Conservation (phyloP, 1,140 invertebrate genomes). For the Ooceraea biroi region DNA sequence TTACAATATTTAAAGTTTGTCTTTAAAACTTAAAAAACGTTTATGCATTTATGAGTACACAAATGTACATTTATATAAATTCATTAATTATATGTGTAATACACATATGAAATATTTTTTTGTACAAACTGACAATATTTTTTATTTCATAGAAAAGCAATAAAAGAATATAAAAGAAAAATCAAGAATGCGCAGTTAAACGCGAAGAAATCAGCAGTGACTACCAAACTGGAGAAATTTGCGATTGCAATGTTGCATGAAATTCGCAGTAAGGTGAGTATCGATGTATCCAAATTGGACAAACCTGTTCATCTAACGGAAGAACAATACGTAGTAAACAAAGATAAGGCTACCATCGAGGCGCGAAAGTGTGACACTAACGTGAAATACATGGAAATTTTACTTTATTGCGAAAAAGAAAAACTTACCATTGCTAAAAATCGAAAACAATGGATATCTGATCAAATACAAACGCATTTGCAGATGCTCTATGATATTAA, state of each 20-base stretch:
- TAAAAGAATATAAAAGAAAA: constrained; percentile 7
- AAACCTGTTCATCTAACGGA: constrained; percentile 28
- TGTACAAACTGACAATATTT: background rate
- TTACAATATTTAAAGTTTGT: background rate
- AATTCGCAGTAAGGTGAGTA: constrained; percentile 15
- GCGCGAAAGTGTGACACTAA: background rate
- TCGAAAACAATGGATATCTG: constrained; percentile 43
- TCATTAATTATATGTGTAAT: too few species aligned
- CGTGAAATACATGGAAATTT: constrained; percentile 62
- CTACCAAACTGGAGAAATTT: constrained; percentile 65
- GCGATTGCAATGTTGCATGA: constrained; percentile 53
- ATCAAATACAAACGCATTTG: constrained; percentile 56
- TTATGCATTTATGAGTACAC: too few species aligned
- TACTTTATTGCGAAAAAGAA: constrained; percentile 70
- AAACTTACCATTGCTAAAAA: constrained; percentile 62
- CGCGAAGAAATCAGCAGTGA: constrained; percentile 49
- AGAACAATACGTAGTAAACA: constrained; percentile 37
- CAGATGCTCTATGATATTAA: constrained; percentile 74
- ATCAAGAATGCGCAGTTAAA: constrained; percentile 11
- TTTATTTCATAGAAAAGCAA: constrained; percentile 39
- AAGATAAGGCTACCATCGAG: constrained; percentile 27
- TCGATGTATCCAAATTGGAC: constrained; percentile 37
- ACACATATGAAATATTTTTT: too few species aligned
- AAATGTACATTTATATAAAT: constrained; percentile 3
- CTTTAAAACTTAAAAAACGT: too few species aligned